These are phyloP conservation scores for Cydia splendana DNA, from an alignment of 1,140 invertebrate species.

Conservation along the genomic window DNA sequence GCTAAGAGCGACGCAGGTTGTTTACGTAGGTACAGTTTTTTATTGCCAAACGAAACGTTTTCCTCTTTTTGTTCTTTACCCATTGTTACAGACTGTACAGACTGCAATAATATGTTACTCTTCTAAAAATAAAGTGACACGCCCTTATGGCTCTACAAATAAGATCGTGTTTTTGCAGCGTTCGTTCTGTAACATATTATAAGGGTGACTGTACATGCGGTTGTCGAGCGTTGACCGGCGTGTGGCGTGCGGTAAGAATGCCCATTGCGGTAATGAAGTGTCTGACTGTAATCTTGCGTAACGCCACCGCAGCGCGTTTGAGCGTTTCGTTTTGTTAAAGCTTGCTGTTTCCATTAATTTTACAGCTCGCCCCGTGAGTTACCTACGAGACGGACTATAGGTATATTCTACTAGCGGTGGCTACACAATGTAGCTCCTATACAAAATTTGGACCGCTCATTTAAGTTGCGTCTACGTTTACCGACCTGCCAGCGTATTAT, in stretches of 20 bases:
- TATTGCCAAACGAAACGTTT: neutral
- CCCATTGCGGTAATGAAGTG: conserved; percentile 34
- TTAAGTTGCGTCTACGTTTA: too few relatives aligned
- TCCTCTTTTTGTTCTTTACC: neutral
- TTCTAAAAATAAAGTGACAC: too few relatives aligned
- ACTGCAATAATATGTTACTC: too few relatives aligned
- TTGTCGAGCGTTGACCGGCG: conserved; percentile 40
- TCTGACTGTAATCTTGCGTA: conserved; percentile 30
- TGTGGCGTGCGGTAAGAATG: conserved; percentile 34
- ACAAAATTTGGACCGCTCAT: too few relatives aligned
- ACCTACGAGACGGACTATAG: too few relatives aligned
- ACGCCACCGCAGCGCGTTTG: conserved; percentile 18
- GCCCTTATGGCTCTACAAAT: too few relatives aligned
- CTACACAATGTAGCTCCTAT: too few relatives aligned
- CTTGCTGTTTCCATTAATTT: neutral
- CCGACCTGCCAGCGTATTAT: too few relatives aligned
- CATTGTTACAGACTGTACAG: neutral
- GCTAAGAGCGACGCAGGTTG: neutral
- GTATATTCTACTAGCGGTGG: too few relatives aligned
- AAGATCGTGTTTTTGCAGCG: too few relatives aligned
- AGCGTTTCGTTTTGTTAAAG: neutral
- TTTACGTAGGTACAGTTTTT: neutral
- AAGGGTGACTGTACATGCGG: neutral
- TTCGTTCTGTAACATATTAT: too few relatives aligned
- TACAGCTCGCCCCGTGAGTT: neutral